phyloP scores from a whole-genome alignment of 92 coral and sea anemone species.

The Palythoa heliodiscus region DNA sequence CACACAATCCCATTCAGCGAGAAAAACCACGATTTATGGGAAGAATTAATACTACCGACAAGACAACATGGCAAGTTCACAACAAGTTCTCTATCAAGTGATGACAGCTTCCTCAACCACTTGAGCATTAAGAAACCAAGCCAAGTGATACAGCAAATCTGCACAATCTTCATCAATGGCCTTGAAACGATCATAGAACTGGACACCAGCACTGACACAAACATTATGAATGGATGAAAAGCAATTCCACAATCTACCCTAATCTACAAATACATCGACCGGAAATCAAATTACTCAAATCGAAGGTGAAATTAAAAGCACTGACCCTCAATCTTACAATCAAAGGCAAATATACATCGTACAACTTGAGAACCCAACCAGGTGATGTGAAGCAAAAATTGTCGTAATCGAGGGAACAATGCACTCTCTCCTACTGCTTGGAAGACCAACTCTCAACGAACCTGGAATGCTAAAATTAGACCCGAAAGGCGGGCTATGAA shows the following conservation, averaged over 20 bases:
- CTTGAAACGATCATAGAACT: too few relatives aligned
- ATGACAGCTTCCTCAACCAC: too few relatives aligned
- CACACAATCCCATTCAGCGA: not conserved
- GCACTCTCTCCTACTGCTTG: too few relatives aligned
- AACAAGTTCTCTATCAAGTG: constrained; percentile 6
- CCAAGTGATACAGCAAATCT: too few relatives aligned
- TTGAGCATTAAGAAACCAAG: too few relatives aligned
- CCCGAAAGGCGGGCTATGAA: constrained; percentile 1
- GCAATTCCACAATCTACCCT: too few relatives aligned
- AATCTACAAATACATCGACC: constrained; percentile 18
- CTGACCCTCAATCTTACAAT: constrained; percentile 10
- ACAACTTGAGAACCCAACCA: constrained; percentile 34
- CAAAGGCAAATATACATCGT: constrained; percentile 32
- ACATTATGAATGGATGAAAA: too few relatives aligned
- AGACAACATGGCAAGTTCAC: constrained; percentile 16
- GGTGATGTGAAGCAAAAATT: constrained; percentile 13
- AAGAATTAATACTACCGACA: constrained; percentile 4
- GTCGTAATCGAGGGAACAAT: too few relatives aligned
- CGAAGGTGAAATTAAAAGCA: constrained; percentile 32
- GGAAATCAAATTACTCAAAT: constrained; percentile 18
- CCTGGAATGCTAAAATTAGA: constrained; percentile 41
- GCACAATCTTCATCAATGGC: too few relatives aligned
- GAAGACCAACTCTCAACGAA: constrained; percentile 33
- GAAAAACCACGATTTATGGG: not conserved
- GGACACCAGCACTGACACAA: constrained; percentile 47